Base-by-base conservation (phyloP, 2,888 invertebrate species). In the Coronaproctus castanopsis region DNA sequence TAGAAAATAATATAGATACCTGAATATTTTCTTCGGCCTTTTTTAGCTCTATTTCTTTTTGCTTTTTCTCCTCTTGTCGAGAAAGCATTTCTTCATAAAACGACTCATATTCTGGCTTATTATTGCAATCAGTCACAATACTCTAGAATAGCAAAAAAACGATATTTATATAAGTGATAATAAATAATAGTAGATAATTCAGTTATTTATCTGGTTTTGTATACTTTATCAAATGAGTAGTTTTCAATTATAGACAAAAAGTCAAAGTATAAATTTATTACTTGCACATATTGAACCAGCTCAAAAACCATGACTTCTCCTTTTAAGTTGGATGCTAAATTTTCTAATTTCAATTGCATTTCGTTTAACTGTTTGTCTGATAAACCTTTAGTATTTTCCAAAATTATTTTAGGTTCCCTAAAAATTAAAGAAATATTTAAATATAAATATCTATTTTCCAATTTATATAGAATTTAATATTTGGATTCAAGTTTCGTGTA, bases 71-170 rank as follows among this genome's bases (percentile, higher is more conserved):
- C 65, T 80, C 79, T 63, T 82, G 80, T 57, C 83, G 78, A 56
- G 78, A 77, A 10, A 89, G 71, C 92, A 93, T 93, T 74, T 92
- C 87, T 63, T 93, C 92, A 67, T 92, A 90, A 71, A 87, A 90
- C 8, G 92, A 92, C 61, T 84, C 77, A 57, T 77, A 77, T 0
- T 81, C 81, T 0, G 89, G 87, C 69, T 84, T 87, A 69, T 90
- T n/a, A n/a, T n/a, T 89, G 71, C 89, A 81, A 21, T 80, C 74
- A 63, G 85, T 80, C 0, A 93, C 76, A 69, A 85, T 92, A 69
- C 81, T 81, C 78, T 81, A 72, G 1, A 73, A 73, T 63, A 21
- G 60, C 62, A 59, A 57, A 1, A 52, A 61, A 49, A 24, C 36
- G n/a, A n/a, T n/a, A n/a, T n/a, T n/a, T n/a, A n/a, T n/a, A n/a